Base-by-base conservation (phyloP, 2,113 vertebrate species). In the Dipodomys spectabilis region DNA sequence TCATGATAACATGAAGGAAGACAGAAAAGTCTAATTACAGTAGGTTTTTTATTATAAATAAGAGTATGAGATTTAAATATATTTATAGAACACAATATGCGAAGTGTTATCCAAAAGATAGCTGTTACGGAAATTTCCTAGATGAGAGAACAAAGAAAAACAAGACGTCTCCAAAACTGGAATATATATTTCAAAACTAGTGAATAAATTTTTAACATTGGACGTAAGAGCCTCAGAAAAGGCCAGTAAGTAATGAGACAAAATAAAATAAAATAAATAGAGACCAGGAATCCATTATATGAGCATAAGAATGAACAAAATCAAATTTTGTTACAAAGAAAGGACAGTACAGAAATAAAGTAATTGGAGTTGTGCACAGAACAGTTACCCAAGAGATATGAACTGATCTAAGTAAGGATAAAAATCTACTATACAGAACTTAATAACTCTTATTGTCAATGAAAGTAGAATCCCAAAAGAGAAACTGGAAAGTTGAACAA, bases 371-470 rank as follows among this genome's bases (percentile, higher is more conserved):
- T 83, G 75, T 88, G 85, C 86, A 78, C 90, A 81, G 94, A 73
- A 93, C 92, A 78, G 57, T 90, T 94, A 69, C 97, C 95, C 93
- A 65, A 62, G 95, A 81, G 94, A 95, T 71, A 86, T 25, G 86
- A 88, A 92, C 75, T 95, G 92, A 90, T 95, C 88, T 95, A 92
- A 92, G 90, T 65, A 89, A 94, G 72, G 95, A 95, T 95, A 95
- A 96, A 96, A 96, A 95, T 92, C 92, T 93, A 39, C 86, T 93
- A 57, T 80, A 96, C 94, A 95, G 90, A 95, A 96, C 94, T 96
- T 96, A 96, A 96, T 97, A 95, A 97, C 74, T 92, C 88, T 96
- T 94, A 94, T 67, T 95, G 93, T 96, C 93, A 94, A 94, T 95
- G 96, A 90, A 95, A 88, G 75, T n/a, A 82, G 90, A 94, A 32